These are phyloP conservation scores for Promerops cafer DNA, from an alignment of 2,113 vertebrate species.

Conservation along the genomic window DNA sequence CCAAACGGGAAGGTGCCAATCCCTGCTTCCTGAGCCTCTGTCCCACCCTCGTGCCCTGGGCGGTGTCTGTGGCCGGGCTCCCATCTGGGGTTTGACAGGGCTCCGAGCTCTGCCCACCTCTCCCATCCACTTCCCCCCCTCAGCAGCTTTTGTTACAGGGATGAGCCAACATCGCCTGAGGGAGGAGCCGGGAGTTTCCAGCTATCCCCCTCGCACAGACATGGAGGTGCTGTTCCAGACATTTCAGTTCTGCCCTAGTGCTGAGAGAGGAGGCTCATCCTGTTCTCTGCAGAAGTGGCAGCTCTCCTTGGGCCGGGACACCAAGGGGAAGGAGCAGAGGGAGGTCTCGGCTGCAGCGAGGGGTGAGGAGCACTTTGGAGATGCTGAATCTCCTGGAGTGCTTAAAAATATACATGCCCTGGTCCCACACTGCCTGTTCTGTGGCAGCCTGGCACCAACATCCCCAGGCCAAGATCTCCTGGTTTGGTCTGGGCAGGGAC, in stretches of 20 bases:
- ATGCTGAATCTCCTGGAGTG: fast-evolving
- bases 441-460: background rate
- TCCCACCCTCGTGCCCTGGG: fast-evolving
- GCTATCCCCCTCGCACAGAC: fast-evolving
- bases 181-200: fast-evolving
- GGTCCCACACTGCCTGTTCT: fast-evolving
- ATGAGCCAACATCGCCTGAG: background rate
- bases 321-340: fast-evolving
- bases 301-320: fast-evolving
- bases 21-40: background rate
- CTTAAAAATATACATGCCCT: fast-evolving
- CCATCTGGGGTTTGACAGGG: fast-evolving
- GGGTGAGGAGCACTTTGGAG: background rate
- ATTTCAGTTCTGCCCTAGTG: fast-evolving
- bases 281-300: fast-evolving
- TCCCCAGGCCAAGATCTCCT: fast-evolving
- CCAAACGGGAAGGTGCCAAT: background rate
- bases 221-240: fast-evolving
- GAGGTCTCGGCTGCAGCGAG: background rate
- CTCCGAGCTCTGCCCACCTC: background rate
- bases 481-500: fast-evolving
- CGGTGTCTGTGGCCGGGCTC: background rate
- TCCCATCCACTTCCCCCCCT: fast-evolving
- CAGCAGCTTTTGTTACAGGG: fast-evolving
- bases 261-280: background rate